Conservation (phyloP, 2,113 vertebrate species). For the Xenotilapia longispinis region DNA sequence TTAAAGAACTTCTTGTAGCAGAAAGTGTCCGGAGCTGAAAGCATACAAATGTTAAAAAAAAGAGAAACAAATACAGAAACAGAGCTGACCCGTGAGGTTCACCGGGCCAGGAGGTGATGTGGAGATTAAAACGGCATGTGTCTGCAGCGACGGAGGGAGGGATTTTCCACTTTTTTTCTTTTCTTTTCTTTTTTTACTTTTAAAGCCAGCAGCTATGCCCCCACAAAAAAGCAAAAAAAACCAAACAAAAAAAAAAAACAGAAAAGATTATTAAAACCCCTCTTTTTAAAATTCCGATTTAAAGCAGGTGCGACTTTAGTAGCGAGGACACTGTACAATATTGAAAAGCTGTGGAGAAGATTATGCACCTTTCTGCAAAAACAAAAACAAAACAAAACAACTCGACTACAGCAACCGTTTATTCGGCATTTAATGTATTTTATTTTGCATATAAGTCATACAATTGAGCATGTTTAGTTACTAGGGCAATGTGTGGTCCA, state of each 20-base stretch:
- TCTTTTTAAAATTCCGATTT: background rate
- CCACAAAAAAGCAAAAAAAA: background rate
- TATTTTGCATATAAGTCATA: background rate
- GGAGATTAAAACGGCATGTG: slow-evolving; percentile 19
- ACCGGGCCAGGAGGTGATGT: background rate
- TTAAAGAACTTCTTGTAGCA: slow-evolving; percentile 94
- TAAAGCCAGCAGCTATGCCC: background rate
- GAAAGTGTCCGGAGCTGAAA: slow-evolving; percentile 87
- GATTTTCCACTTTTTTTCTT: background rate
- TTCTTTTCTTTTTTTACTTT: background rate
- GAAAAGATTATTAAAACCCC: slow-evolving; percentile 2
- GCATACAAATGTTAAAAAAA: background rate
- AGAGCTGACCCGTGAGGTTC: background rate
- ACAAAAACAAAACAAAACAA: background rate
- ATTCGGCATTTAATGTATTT: background rate
- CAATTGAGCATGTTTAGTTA: background rate
- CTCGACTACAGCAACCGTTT: background rate
- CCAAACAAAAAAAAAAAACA: background rate
- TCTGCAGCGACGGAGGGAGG: background rate
- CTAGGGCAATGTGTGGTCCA: background rate
- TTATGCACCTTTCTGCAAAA: background rate
- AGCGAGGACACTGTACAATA: background rate
- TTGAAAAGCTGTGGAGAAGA: background rate
- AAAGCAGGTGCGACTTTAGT: background rate
- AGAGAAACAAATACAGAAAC: background rate